phyloP scores from a whole-genome alignment of 2,797 vertebrate species.

The Hipposideros larvatus region DNA sequence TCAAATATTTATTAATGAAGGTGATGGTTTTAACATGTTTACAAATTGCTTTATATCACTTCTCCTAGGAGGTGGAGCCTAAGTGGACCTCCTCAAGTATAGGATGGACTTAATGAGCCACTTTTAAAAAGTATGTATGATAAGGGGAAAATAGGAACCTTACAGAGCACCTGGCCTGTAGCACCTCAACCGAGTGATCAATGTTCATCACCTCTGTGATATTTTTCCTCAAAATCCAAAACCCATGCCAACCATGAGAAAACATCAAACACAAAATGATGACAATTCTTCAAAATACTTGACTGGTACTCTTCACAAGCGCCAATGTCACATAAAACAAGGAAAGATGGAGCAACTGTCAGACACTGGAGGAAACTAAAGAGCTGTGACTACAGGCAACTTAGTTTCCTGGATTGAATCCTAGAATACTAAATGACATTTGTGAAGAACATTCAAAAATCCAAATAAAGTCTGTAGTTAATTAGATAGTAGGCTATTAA shows the following conservation, averaged over 20 bases:
- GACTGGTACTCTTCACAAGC: neutral
- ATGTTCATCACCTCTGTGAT: rapidly evolving
- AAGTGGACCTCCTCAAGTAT: neutral
- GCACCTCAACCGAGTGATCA: neutral
- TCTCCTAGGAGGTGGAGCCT: neutral
- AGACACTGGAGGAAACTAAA: neutral
- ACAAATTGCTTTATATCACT: neutral
- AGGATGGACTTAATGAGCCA: neutral
- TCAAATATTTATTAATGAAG: neutral
- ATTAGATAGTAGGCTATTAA: neutral
- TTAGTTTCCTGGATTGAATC: neutral
- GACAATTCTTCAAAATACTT: neutral
- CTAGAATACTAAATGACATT: neutral
- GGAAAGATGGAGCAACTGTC: neutral
- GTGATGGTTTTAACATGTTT: neutral
- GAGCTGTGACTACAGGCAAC: neutral
- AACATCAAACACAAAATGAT: neutral
- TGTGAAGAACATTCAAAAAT: neutral
- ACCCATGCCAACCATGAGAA: neutral
- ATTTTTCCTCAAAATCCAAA: neutral
- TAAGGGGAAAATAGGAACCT: neutral
- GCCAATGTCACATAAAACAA: neutral
- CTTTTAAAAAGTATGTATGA: neutral
- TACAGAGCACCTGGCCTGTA: neutral
- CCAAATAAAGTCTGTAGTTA: neutral